phyloP scores from a whole-genome alignment of 2,113 vertebrate genomes.

The Cinclus mexicanus region DNA sequence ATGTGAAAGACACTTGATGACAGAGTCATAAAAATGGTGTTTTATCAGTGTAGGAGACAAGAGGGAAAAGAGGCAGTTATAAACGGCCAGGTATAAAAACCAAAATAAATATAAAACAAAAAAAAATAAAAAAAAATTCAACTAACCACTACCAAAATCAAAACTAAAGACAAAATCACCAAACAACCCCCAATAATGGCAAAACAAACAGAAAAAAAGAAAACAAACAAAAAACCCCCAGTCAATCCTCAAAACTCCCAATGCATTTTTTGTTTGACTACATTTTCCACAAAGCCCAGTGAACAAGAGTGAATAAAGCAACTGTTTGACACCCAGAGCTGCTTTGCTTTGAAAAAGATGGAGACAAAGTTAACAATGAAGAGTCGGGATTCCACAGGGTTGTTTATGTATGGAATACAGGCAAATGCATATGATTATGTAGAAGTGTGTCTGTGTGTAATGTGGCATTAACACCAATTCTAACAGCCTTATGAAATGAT shows the following conservation, averaged over 20 bases:
- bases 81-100: not conserved
- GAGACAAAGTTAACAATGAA: slow-evolving; percentile 52
- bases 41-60: not conserved
- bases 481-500: slow-evolving; percentile 61
- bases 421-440: slow-evolving; percentile 58
- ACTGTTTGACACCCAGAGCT: not conserved
- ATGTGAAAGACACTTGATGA: not conserved
- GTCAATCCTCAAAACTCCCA: not conserved
- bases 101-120: not conserved
- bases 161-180: not conserved
- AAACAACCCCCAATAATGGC: not conserved
- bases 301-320: not conserved
- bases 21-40: not conserved
- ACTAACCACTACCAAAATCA: not conserved
- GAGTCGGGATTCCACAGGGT: slow-evolving; percentile 24
- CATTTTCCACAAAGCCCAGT: not conserved
- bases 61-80: not conserved
- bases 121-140: not conserved
- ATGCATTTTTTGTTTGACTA: not conserved
- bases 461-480: slow-evolving; percentile 62
- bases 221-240: not conserved
- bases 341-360: slow-evolving; percentile 51
- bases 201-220: not conserved
- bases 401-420: slow-evolving; percentile 64
- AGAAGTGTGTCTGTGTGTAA: slow-evolving; percentile 66